These are phyloP conservation scores for Cephus nigrinus DNA, from an alignment of 2,888 invertebrate genomes.

Conservation along the genomic window DNA sequence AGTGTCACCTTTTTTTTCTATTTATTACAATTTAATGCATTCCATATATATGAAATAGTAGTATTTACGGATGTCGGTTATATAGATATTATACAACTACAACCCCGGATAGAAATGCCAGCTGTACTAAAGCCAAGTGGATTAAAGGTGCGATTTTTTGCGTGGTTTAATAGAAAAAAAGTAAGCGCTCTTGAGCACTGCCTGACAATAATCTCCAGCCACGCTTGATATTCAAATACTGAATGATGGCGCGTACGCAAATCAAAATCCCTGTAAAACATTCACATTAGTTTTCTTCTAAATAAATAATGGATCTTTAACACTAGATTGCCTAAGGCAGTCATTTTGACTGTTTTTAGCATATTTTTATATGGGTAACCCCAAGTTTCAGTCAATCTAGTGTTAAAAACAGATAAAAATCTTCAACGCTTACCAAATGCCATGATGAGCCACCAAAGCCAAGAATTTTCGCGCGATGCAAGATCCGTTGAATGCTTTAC, in stretches of 20 bases:
- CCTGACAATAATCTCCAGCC: constrained; percentile 89
- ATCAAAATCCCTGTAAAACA: constrained; percentile 79
- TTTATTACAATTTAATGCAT: constrained; percentile 22
- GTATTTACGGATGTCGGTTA: constrained; percentile 10
- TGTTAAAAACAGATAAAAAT: constrained; percentile 2
- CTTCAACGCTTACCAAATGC: constrained; percentile 77
- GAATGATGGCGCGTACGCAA: constrained; percentile 87
- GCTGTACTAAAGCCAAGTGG: constrained; percentile 47
- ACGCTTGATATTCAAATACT: constrained; percentile 89
- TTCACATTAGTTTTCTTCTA: constrained; percentile 14
- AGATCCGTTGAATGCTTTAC: constrained; percentile 91
- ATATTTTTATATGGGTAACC: too few species aligned
- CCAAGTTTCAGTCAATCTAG: too few species aligned
- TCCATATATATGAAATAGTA: constrained; percentile 22
- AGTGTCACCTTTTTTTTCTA: constrained; percentile 24
- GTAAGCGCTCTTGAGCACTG: constrained; percentile 86
- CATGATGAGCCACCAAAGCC: constrained; percentile 94
- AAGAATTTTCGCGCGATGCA: constrained; percentile 87
- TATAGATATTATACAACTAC: constrained; percentile 38
- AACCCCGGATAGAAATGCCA: constrained; percentile 56
- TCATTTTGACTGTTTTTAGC: too few species aligned
- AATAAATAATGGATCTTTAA: neutral
- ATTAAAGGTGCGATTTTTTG: constrained; percentile 17
- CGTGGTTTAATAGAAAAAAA: constrained; percentile 82
- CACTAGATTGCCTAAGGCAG: too few species aligned